A percentile compares a stretch with the other conserved stretches of the same genome.
phyloP scores from a whole-genome alignment of 1,140 invertebrate species.

The Gonioctena quinquepunctata region DNA sequence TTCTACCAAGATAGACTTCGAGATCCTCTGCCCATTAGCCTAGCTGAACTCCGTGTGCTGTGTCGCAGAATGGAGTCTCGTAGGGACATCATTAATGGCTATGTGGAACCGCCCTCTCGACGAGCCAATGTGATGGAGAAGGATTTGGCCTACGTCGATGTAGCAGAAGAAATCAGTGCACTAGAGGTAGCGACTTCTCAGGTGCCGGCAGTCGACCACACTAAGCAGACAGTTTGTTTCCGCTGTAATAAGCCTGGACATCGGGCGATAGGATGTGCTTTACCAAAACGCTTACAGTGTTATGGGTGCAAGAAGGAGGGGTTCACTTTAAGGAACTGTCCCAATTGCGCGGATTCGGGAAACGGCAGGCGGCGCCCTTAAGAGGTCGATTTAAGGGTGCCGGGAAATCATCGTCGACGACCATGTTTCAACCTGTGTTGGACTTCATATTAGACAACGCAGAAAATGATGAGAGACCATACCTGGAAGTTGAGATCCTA shows the following conservation, averaged over 20 bases:
- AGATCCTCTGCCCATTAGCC: conserved; percentile 11
- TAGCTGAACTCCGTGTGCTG: conserved; percentile 7
- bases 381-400: not conserved
- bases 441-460: conserved; percentile 20
- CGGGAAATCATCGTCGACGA: not conserved
- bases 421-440: not conserved
- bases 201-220: not conserved
- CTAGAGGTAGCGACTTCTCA: not conserved
- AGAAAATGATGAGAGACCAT: conserved; percentile 18
- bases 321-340: not conserved
- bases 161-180: not conserved
- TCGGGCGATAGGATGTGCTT: not conserved
- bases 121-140: not conserved
- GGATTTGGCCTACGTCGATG: not conserved
- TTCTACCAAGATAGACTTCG: conserved; percentile 25
- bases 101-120: conserved; percentile 7
- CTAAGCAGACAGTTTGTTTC: not conserved
- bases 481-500: conserved; percentile 38
- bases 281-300: not conserved
- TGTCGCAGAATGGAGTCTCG: conserved; percentile 14
- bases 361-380: conserved; percentile 4
- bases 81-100: conserved; percentile 1
- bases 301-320: conserved; percentile 7
- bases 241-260: not conserved
- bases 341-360: not conserved